These are phyloP conservation scores for Tetragonula carbonaria DNA, from an alignment of 2,888 invertebrate species.

Conservation along the genomic window DNA sequence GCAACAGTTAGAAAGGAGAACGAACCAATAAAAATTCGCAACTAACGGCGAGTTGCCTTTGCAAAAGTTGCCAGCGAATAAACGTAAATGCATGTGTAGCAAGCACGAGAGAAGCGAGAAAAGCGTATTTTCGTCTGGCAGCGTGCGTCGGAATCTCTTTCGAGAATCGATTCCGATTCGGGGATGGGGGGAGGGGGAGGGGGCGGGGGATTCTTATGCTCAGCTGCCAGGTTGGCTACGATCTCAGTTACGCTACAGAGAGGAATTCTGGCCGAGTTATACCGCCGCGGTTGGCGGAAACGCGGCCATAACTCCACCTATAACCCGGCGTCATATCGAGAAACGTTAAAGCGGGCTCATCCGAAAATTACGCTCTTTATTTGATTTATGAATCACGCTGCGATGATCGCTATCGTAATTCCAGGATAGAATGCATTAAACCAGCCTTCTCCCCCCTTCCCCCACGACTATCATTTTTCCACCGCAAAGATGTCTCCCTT, in stretches of 20 bases:
- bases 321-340: conserved; percentile 16
- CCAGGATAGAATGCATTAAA: conserved; percentile 20
- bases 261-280: conserved; percentile 1
- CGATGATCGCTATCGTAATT: conserved; percentile 11
- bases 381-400: conserved; percentile 31
- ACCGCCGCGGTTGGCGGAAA: conserved; percentile 5
- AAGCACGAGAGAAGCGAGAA: not conserved
- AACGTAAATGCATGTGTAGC: not conserved
- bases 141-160: not conserved
- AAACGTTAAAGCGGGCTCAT: conserved; percentile 11
- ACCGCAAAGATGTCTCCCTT: not conserved
- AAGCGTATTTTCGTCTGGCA: not conserved
- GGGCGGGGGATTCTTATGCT: not conserved
- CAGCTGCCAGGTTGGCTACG: conserved; percentile 21
- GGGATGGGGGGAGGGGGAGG: too few species aligned
- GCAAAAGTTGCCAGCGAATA: too few species aligned
- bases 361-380: conserved; percentile 19
- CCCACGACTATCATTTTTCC: not conserved
- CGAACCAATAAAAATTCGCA: too few species aligned
- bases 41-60: too few species aligned
- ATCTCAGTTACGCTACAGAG: conserved; percentile 9
- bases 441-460: not conserved
- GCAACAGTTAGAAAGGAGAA: too few species aligned
- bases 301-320: conserved; percentile 1
- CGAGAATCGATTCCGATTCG: not conserved